Evolutionary conservation across 1,140 invertebrate genomes (phyloP), one percentile per base, ranked within the genome.

Genomic region (Pogonomyrmex californicus): DNA sequence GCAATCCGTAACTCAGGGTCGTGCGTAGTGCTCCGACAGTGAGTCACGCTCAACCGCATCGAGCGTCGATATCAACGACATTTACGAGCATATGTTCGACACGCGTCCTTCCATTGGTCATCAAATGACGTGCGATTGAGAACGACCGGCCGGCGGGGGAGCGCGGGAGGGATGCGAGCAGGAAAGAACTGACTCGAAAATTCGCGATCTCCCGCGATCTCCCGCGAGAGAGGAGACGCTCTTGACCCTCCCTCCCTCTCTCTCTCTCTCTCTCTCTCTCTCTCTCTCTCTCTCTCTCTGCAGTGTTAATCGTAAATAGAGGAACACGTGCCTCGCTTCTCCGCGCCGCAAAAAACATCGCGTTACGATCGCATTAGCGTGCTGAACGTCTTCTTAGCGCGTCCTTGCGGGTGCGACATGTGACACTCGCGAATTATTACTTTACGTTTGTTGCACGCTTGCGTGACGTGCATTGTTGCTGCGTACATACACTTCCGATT

Each of bases 11-110:
- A 82, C 85, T 91, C 90, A 91, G 85, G 90, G 87, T 86, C 89
- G 75, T 38, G 54, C 44, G 58, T 51, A 78, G 62, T 63, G 79
- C 83, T 81, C 60, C 62, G 77, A 76, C 85, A 62, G 49, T 91
- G 90, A 91, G 85, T 91, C 90, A 91, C 78, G 23, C 58, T 85
- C 73, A 83, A 89, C 89, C 90, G 58, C 90, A 91, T 90, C 75
- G 38, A 49, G 85, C 90, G 83, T 88, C 90, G 89, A 91, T 91
- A 91, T 88, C 87, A 85, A 87, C 86, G 75, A 88, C 86, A 86
- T 91, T 90, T 88, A 87, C 82, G 75, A 83, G 68, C 79, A 71
- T 83, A 83, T 83, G 79, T 83, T 83, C 79, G 54, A 83, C 79
- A 83, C 68, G 79, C 79, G 79, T 83, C 79, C 79, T 83, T 83